Conservation (phyloP, 2,113 vertebrate genomes). For the Sprattus sprattus region DNA sequence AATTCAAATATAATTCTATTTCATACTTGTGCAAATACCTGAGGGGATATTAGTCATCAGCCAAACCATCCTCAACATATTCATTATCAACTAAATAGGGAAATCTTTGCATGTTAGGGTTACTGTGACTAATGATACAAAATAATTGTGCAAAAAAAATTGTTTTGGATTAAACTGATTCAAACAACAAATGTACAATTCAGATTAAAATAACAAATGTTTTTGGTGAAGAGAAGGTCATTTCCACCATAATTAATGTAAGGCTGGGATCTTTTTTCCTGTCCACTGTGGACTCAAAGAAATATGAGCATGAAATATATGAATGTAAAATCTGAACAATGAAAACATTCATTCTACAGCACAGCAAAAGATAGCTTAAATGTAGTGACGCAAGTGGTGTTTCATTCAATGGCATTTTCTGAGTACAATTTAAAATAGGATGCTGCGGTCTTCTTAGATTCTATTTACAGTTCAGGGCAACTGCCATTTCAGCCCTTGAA, state of each 20-base stretch:
- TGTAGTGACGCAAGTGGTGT: neutral
- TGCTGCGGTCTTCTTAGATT: neutral
- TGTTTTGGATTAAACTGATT: conserved; percentile 19
- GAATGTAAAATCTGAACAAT: neutral
- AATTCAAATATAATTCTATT: conserved; percentile 1
- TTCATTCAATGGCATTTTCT: neutral
- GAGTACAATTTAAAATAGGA: neutral
- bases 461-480: neutral
- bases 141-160: conserved; percentile 37
- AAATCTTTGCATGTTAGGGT: neutral
- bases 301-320: neutral
- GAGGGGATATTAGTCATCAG: conserved; percentile 16
- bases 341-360: neutral
- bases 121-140: conserved; percentile 21
- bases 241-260: neutral
- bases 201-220: neutral
- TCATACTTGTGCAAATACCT: neutral
- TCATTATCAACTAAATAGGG: neutral
- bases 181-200: conserved; percentile 14
- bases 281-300: neutral
- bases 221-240: neutral
- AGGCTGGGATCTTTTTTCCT: neutral
- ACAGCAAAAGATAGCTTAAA: neutral
- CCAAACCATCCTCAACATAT: conserved; percentile 5
- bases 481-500: neutral